These are phyloP conservation scores for Thecophora atra DNA, from an alignment of 2,888 invertebrate species.

Conservation along the genomic window DNA sequence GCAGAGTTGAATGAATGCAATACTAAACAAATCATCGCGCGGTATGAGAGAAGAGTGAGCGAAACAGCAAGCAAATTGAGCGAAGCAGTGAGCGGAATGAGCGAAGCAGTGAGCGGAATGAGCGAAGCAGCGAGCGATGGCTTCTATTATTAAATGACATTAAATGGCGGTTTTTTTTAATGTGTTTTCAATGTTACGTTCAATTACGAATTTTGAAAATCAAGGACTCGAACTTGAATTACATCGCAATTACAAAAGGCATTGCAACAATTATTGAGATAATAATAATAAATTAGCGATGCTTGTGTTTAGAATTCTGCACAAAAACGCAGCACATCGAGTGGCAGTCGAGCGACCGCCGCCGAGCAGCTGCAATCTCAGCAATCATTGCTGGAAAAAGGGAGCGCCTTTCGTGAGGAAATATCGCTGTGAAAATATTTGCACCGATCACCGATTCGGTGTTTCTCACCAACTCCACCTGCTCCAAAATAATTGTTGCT, in stretches of 20 bases:
- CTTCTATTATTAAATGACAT: neutral
- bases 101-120: neutral
- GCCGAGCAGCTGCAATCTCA: neutral
- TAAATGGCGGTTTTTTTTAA: neutral
- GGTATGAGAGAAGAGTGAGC: too few relatives aligned
- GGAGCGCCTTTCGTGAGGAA: too few relatives aligned
- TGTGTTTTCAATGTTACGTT: constrained; percentile 10
- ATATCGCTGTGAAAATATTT: too few relatives aligned
- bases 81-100: too few relatives aligned
- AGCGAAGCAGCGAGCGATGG: neutral
- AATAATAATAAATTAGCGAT: neutral
- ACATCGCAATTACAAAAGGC: neutral
- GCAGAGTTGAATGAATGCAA: too few relatives aligned
- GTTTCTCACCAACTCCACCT: too few relatives aligned
- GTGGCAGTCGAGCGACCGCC: neutral
- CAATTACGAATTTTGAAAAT: constrained; percentile 20
- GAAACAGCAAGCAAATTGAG: too few relatives aligned
- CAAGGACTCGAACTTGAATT: constrained; percentile 33
- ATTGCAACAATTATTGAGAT: neutral
- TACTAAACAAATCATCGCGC: too few relatives aligned
- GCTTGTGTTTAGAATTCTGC: too few relatives aligned
- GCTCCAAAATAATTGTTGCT: too few relatives aligned
- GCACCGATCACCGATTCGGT: too few relatives aligned
- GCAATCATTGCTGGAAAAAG: neutral
- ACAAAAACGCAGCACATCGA: neutral